These are phyloP conservation scores for Nymphalis c-album DNA, from an alignment of 2,888 invertebrate species.

Conservation along the genomic window DNA sequence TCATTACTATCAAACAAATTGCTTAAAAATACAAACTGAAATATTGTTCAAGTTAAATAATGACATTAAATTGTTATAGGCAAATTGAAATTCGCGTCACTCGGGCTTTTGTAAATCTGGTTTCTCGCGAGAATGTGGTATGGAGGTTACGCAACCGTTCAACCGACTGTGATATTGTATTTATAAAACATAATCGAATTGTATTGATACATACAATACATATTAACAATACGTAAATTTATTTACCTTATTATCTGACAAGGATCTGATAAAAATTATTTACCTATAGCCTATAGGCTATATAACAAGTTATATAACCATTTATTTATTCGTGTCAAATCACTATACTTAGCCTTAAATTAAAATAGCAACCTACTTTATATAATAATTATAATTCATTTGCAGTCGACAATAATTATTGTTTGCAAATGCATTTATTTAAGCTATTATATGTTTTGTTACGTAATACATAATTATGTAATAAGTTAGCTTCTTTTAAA, in stretches of 20 bases:
- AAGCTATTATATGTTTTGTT: not conserved
- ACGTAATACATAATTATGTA: not conserved
- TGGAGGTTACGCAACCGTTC: conserved; percentile 25
- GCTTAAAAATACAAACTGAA: not conserved
- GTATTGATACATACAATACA: not conserved
- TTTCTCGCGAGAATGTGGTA: conserved; percentile 30
- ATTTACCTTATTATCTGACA: no score
- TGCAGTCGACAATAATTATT: no score
- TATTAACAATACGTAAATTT: not conserved
- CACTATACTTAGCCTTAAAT: no score
- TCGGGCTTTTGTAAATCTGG: conserved; percentile 26
- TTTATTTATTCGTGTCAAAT: no score
- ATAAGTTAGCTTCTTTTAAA: not conserved
- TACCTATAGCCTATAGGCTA: no score
- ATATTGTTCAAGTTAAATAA: not conserved
- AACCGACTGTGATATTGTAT: conserved; percentile 26
- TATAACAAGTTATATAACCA: no score
- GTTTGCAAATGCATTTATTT: not conserved
- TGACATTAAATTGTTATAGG: not conserved
- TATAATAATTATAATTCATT: no score
- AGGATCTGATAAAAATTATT: no score
- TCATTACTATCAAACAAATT: not conserved
- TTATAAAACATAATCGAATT: conserved; percentile 23
- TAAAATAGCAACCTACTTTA: no score
- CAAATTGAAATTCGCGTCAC: conserved; percentile 31